Evolutionary conservation across 23 tunicate genomes (phyloP), one percentile per base, ranked within the genome.

Genomic region (Corella eumyota): DNA sequence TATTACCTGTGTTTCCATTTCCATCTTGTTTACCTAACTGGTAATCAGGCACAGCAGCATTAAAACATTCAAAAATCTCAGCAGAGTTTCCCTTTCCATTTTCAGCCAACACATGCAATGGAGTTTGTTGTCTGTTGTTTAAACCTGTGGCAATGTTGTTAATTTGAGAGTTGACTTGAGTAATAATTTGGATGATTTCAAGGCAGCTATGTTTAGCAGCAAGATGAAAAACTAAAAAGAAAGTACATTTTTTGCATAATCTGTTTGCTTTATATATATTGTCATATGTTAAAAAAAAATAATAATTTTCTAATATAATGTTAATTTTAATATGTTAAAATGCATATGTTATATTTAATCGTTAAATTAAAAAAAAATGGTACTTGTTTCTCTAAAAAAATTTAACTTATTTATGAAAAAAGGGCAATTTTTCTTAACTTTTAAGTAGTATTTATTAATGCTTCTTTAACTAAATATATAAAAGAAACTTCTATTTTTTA

Each of bases 1-100:
- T n/a, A n/a, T n/a, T n/a, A 75, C 82, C 82, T 6, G 65, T 81
- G 65, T 81, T 81, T 25, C 91, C 91, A 32, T 65, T 36, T 0
- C 60, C 46, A 66, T 81, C 91, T 50, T 81, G 91, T 34, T 65
- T 60, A n/a, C 55, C 72, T 1, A 81, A 36, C 2, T 80, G 80
- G 31, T 72, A 81, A 61, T 81, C 91, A 19, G 91, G 91, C 28
- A 64, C 62, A 36, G 75, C 76, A 20, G 70, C 67, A 9, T 71
- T 47, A 5, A 79, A 46, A 37, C 65, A 26, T 35, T 79, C 76
- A 32, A 79, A 72, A 34, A 69, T 29, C 2, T 70, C 24, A 1
- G 76, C 65, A 2, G 78, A 73, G 34, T 81, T 81, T 45, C 57
- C 46, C 30, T 72, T 60, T 25, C 69, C 74, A 38, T 60, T 56